phyloP scores from a whole-genome alignment of 92 coral and sea anemone genomes.

The Phenganax subtilis region DNA sequence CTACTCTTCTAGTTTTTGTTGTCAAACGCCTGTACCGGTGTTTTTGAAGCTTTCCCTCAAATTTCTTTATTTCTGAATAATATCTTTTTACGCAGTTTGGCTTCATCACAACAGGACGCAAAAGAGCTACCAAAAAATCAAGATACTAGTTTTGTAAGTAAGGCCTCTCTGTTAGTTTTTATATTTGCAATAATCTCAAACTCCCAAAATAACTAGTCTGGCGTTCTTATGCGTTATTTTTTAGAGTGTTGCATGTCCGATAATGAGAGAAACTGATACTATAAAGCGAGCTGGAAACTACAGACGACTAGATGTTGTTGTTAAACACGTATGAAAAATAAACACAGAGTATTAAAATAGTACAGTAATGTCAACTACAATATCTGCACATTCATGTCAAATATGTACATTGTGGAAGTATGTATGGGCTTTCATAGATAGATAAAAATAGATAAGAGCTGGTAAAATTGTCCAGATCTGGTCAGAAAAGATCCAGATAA shows the following conservation, averaged over 20 bases:
- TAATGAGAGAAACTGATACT: neutral
- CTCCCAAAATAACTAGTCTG: neutral
- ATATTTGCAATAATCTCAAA: neutral
- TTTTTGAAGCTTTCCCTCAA: neutral
- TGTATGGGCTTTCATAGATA: neutral
- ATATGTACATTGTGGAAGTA: neutral
- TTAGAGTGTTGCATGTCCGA: neutral
- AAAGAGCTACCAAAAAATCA: neutral
- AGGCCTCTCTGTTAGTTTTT: neutral
- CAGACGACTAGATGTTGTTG: neutral
- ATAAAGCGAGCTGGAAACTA: conserved; percentile 5
- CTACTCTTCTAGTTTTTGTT: too few species aligned
- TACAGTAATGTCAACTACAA: neutral
- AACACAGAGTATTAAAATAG: neutral
- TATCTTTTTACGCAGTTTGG: conserved; percentile 1
- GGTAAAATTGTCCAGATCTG: too few species aligned
- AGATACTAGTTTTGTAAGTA: conserved; percentile 1
- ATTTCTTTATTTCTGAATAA: neutral
- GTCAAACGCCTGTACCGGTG: too few species aligned
- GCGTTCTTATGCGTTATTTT: neutral
- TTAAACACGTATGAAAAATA: neutral
- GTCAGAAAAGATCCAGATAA: too few species aligned
- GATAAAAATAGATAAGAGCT: neutral
- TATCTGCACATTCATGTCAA: neutral
- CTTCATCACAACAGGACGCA: conserved; percentile 2